A percentile compares a stretch with the other conserved stretches of the same genome.
These are phyloP conservation scores for Clupea harengus DNA, from an alignment of 2,113 vertebrate species.

Conservation along the genomic window DNA sequence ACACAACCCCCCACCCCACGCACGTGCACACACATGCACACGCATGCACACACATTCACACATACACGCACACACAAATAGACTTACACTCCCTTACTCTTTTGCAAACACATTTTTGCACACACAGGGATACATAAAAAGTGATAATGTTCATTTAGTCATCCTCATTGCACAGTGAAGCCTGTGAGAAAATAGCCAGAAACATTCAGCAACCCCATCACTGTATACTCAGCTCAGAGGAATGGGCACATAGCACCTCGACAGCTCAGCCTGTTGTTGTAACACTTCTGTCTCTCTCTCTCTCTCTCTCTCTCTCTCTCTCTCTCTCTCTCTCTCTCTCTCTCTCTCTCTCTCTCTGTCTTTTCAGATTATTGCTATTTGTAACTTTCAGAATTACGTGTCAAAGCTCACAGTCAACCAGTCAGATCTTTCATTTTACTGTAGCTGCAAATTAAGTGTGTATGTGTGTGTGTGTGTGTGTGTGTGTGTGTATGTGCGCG, in stretches of 20 bases:
- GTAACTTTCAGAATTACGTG: constrained; percentile 45
- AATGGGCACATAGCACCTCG: not conserved
- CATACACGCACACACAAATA: constrained; percentile 16
- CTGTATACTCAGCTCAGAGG: no score
- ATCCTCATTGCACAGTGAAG: not conserved
- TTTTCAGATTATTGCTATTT: constrained; percentile 3
- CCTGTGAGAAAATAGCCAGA: not conserved
- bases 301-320: constrained; percentile 29
- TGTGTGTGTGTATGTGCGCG: constrained; percentile 22
- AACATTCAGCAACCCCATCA: not conserved
- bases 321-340: not conserved
- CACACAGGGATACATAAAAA: not conserved
- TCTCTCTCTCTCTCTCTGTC: constrained; percentile 32
- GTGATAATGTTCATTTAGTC: not conserved
- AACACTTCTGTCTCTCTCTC: not conserved
- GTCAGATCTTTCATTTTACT: constrained; percentile 35
- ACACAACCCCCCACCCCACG: constrained; percentile 58
- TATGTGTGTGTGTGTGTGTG: constrained; percentile 19
- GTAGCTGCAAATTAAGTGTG: constrained; percentile 29
- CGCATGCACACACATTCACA: constrained; percentile 49
- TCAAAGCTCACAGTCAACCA: constrained; percentile 1
- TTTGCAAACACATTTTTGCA: not conserved
- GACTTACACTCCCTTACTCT: not conserved
- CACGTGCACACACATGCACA: constrained; percentile 49
- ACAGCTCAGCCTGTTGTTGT: not conserved